Conservation (phyloP, 2,797 vertebrate species). For the Pseudochirops cupreus region DNA sequence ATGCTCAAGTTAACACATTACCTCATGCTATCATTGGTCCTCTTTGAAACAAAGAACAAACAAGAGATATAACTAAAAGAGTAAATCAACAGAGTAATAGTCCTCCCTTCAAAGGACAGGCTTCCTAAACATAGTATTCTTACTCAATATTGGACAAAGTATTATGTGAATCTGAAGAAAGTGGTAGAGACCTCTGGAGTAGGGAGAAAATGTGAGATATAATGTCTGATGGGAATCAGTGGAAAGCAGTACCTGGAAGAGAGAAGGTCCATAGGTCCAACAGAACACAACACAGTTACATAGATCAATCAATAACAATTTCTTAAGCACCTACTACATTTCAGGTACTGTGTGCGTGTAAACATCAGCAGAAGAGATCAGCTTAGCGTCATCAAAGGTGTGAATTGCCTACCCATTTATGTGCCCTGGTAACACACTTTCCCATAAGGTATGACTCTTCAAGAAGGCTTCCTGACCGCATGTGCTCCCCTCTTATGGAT, state of each 20-base stretch:
- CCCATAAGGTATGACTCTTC: background rate
- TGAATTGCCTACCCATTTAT: background rate
- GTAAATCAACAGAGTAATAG: background rate
- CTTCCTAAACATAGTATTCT: background rate
- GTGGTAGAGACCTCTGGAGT: background rate
- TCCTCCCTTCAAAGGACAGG: background rate
- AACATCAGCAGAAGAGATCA: background rate
- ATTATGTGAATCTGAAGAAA: background rate
- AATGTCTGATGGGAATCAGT: background rate
- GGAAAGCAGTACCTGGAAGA: background rate
- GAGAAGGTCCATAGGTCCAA: background rate
- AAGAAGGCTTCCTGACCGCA: background rate
- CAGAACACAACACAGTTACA: background rate
- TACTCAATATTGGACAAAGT: background rate
- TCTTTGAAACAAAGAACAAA: background rate
- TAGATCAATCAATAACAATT: background rate
- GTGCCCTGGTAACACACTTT: background rate
- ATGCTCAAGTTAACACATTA: background rate
- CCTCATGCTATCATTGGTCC: background rate
- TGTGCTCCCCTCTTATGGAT: background rate
- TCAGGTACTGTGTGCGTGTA: background rate
- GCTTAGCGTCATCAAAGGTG: background rate
- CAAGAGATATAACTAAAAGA: background rate
- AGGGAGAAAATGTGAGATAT: background rate
- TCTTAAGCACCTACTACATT: background rate